These are phyloP conservation scores for Brachionus manjavacas DNA, from an alignment of 1,140 invertebrate species.

Conservation along the genomic window DNA sequence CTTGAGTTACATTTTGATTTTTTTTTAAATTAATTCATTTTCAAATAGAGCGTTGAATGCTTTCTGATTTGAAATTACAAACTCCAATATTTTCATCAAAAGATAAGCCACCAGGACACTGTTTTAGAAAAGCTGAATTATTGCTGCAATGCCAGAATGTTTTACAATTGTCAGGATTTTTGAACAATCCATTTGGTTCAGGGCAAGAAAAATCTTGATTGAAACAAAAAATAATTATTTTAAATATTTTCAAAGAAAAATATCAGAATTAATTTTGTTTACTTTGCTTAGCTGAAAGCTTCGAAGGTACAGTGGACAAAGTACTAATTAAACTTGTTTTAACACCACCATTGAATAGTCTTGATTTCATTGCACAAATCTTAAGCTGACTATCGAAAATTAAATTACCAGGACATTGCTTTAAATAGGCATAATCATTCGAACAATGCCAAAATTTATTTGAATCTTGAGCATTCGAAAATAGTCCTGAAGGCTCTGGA, in stretches of 20 bases:
- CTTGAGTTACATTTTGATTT: neutral
- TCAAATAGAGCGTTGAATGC: neutral
- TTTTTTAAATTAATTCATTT: neutral
- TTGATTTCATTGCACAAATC: neutral
- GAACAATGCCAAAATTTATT: constrained; percentile 26
- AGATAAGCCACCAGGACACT: neutral
- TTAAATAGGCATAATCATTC: neutral
- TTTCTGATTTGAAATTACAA: neutral
- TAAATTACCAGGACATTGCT: constrained; percentile 23
- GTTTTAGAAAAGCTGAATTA: neutral
- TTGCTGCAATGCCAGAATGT: constrained; percentile 2
- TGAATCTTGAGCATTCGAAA: neutral
- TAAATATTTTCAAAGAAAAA: too few relatives aligned
- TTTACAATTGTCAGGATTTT: neutral
- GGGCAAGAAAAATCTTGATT: neutral
- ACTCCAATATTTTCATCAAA: neutral
- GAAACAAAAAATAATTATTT: neutral
- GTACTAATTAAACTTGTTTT: neutral
- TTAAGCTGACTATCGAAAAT: neutral
- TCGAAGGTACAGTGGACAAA: neutral
- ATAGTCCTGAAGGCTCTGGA: constrained; percentile 3
- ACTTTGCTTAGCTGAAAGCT: neutral
- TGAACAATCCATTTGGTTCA: neutral
- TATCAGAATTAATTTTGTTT: too few relatives aligned
- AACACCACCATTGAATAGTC: neutral